Evolutionary conservation across 2,113 vertebrate species (phyloP).

Genomic region (Aegypius monachus): DNA sequence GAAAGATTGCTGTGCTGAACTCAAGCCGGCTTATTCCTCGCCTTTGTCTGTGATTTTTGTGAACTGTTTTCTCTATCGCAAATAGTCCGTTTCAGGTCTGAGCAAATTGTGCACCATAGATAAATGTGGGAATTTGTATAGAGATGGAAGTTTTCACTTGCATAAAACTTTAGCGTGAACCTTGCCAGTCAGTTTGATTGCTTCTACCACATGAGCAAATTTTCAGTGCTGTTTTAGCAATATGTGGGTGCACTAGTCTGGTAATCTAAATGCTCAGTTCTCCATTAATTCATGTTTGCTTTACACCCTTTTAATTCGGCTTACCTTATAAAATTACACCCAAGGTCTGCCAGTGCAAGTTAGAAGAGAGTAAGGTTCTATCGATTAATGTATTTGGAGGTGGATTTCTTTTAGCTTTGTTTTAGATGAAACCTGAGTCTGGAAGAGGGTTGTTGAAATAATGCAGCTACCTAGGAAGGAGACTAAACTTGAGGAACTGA

Average conservation of each 20-base stretch:
- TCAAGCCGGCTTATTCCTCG: not conserved
- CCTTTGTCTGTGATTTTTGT: not conserved
- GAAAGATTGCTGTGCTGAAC: not conserved
- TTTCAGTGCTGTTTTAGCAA: not conserved
- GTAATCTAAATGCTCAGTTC: not conserved
- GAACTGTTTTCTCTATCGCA: not conserved
- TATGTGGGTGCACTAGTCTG: not conserved
- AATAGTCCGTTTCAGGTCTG: not conserved
- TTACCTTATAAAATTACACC: not conserved
- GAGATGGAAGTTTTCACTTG: not conserved
- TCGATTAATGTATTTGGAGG: not conserved
- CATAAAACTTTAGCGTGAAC: not conserved
- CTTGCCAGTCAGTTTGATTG: not conserved
- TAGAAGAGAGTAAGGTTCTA: not conserved
- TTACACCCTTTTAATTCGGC: not conserved
- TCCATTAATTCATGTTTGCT: not conserved
- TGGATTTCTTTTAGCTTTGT: not conserved
- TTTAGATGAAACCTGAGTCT: not conserved
- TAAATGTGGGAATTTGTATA: too few species aligned
- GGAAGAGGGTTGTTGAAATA: not conserved
- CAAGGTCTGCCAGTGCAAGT: not conserved
- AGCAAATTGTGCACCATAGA: not conserved
- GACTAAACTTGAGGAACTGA: not conserved
- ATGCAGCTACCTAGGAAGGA: not conserved
- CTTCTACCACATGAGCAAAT: not conserved